Percentiles rank a stretch among this genome's conserved stretches.
Conservation (phyloP, 2,888 invertebrate genomes). For the Caenorhabditis japonica region DNA sequence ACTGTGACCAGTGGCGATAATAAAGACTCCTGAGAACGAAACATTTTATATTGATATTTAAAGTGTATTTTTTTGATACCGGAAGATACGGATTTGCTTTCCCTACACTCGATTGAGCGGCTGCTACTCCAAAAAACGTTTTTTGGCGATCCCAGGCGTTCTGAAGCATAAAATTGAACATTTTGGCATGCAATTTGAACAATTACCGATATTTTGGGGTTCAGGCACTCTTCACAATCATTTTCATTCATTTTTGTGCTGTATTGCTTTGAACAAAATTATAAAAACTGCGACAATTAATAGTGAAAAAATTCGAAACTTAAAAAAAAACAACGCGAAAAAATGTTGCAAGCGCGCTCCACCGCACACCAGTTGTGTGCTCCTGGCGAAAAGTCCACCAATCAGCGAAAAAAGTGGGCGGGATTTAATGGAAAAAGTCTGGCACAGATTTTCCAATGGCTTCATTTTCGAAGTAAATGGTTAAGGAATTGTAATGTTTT, state of each 20-base stretch:
- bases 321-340: not conserved
- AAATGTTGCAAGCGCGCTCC: too few species aligned
- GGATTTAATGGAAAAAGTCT: too few species aligned
- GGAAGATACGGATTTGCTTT: conserved; percentile 27
- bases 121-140: conserved; percentile 32
- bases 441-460: too few species aligned
- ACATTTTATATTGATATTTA: not conserved
- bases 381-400: too few species aligned
- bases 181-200: too few species aligned
- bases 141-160: conserved; percentile 15
- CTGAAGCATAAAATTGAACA: too few species aligned
- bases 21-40: conserved; percentile 24
- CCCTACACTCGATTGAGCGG: conserved; percentile 27
- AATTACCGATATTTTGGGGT: too few species aligned
- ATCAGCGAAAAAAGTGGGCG: too few species aligned
- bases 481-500: too few species aligned
- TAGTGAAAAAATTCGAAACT: not conserved
- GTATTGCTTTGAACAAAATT: not conserved
- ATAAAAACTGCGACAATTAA: not conserved
- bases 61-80: conserved; percentile 7
- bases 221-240: too few species aligned
- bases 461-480: too few species aligned
- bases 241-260: conserved; percentile 14
- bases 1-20: conserved; percentile 18
- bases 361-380: too few species aligned